These are phyloP conservation scores for Flabesymbios commensalis DNA, from an alignment of 2,888 invertebrate genomes.

Conservation along the genomic window DNA sequence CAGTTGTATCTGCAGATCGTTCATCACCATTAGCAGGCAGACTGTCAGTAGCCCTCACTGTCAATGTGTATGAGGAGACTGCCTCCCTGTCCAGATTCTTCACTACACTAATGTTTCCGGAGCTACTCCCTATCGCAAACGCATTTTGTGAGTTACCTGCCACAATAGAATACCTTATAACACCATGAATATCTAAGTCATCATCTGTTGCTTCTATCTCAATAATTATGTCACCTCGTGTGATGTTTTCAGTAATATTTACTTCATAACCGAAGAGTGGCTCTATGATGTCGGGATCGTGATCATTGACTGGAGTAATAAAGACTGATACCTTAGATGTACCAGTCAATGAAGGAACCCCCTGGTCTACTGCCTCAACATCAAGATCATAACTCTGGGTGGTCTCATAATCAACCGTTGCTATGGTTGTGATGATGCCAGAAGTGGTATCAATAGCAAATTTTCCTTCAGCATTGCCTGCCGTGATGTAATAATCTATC, in stretches of 20 bases:
- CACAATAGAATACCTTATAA: conserved; percentile 38
- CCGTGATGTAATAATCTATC: conserved; percentile 34
- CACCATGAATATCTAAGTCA: conserved; percentile 40
- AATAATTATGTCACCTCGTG: conserved; percentile 37
- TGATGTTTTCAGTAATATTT: conserved; percentile 39
- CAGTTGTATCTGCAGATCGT: conserved; percentile 30
- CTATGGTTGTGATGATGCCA: conserved; percentile 38
- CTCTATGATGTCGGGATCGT: conserved; percentile 38
- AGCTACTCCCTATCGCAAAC: conserved; percentile 28
- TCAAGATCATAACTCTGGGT: conserved; percentile 36
- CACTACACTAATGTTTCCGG: conserved; percentile 31
- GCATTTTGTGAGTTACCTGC: conserved; percentile 42
- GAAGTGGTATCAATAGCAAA: conserved; percentile 39
- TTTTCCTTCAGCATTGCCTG: conserved; percentile 36
- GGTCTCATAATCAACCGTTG: conserved; percentile 43
- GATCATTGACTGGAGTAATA: conserved; percentile 48
- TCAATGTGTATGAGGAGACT: conserved; percentile 29
- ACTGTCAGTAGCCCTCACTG: conserved; percentile 35
- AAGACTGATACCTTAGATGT: conserved; percentile 36
- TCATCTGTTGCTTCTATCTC: conserved; percentile 42
- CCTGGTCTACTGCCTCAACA: conserved; percentile 42
- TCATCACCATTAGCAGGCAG: conserved; percentile 27
- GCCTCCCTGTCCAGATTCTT: conserved; percentile 36
- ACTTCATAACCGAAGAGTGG: conserved; percentile 35
- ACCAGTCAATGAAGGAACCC: conserved; percentile 32